A percentile compares a stretch with the other conserved stretches of the same genome.
These are phyloP conservation scores for Proterorhinus semilunaris DNA, from an alignment of 2,113 vertebrate genomes.

Conservation along the genomic window DNA sequence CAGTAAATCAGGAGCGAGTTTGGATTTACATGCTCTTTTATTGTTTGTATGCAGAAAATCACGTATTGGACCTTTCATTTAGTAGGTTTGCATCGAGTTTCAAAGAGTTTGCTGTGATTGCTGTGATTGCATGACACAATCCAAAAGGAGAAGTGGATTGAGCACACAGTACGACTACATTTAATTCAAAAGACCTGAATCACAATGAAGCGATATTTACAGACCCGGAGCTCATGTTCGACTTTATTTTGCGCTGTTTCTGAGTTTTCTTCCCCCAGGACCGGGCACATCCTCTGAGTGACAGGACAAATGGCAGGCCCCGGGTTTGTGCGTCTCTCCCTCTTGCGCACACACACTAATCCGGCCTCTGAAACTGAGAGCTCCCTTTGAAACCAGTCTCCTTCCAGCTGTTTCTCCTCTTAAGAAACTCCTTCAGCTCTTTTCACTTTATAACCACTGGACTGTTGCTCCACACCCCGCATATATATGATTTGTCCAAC, in stretches of 20 bases:
- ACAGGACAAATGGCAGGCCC: conserved; percentile 59
- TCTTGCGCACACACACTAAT: conserved; percentile 26
- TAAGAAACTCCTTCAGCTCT: conserved; percentile 44
- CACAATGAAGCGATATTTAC: no score
- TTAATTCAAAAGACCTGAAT: no score
- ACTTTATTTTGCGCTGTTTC: background rate
- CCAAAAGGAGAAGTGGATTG: no score
- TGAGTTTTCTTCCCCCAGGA: conserved; percentile 12
- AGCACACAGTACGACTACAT: no score
- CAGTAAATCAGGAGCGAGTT: no score
- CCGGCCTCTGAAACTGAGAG: conserved; percentile 48
- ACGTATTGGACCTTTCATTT: no score
- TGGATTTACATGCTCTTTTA: no score
- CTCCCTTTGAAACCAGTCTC: conserved; percentile 56
- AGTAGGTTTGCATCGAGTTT: no score
- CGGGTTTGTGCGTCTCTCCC: conserved; percentile 28
- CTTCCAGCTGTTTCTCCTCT: conserved; percentile 65
- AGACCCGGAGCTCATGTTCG: no score
- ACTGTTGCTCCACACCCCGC: conserved; percentile 29
- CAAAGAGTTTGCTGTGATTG: no score
- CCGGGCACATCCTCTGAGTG: conserved; percentile 55
- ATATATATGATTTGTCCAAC: conserved; percentile 12
- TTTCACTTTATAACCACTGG: conserved; percentile 25
- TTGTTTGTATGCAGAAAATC: no score
- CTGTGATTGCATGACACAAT: no score